These are phyloP conservation scores for Mastacembelus armatus DNA, from an alignment of 2,797 vertebrate species.

Conservation along the genomic window DNA sequence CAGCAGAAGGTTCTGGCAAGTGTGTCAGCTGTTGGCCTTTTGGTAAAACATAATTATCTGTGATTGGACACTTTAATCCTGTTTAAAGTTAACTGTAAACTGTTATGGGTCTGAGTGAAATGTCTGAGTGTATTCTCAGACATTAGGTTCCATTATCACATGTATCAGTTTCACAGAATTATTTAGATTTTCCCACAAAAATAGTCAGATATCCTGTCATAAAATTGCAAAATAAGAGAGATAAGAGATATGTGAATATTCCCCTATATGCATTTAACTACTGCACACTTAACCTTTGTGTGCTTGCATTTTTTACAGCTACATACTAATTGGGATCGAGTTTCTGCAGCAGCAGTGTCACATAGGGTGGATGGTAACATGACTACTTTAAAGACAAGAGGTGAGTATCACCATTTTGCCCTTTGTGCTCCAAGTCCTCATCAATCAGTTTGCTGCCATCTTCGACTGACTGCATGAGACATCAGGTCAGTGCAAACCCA, in stretches of 20 bases:
- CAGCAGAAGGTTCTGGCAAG: constrained; percentile 24
- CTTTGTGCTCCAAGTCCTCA: constrained; percentile 1
- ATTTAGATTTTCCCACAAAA: background rate
- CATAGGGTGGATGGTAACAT: constrained; percentile 29
- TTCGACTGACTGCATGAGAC: constrained; percentile 29
- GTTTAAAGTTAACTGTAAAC: constrained; percentile 15
- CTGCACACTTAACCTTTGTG: background rate
- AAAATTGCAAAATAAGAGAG: too few species aligned
- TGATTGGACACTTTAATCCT: constrained; percentile 18
- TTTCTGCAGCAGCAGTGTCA: constrained; percentile 22
- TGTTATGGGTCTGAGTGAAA: background rate
- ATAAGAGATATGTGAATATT: too few species aligned
- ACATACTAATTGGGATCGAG: too few species aligned
- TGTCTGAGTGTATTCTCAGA: background rate
- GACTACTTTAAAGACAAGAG: constrained; percentile 43
- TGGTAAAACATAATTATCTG: constrained; percentile 29
- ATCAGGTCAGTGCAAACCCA: constrained; percentile 19
- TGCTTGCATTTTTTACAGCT: too few species aligned
- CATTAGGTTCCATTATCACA: background rate
- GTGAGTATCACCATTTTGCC: constrained; percentile 12
- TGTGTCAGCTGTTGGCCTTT: constrained; percentile 31
- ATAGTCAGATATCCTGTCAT: background rate
- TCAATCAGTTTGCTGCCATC: constrained; percentile 29
- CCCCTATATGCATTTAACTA: too few species aligned
- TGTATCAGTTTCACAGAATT: background rate